Evolutionary conservation across 2,797 vertebrate species (phyloP), one percentile per base, ranked within the genome.

Genomic region (Etheostoma nigrum): DNA sequence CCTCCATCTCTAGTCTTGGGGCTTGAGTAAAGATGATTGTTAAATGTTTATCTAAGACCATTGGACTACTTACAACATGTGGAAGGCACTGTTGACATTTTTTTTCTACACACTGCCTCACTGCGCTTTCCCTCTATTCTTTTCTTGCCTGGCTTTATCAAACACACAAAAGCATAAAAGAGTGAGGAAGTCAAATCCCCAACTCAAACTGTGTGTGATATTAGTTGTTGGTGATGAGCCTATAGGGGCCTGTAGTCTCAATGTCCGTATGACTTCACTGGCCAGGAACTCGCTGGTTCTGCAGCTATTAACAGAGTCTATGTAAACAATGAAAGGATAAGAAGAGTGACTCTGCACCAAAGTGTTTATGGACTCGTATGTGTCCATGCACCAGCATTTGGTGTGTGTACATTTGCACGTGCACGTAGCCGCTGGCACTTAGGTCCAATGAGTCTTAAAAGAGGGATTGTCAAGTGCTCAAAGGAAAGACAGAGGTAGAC

Each of bases 221-320:
- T 86, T 79, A 82, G 76, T 67, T 75, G 16, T 68, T 48, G 57
- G 48, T 48, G 51, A 75, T 48, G 51, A 73, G 72, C 72, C 82
- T 47, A 13, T 23, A 30, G 83, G 82, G 78, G 77, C 59, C 79
- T 44, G 78, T 83, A 82, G 91, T 88, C 84, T 82, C 72, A 70
- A 62, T 25, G 55, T 79, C 88, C 72, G 66, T 65, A 89, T 91
- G 87, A 90, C 84, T 81, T 91, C 90, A 93, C 81, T 81, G 86
- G 60, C 73, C 30, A 68, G 70, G 84, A 86, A 82, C 85, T 83
- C 12, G 21, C 51, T 19, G 69, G 53, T 30, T 73, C 67, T 75
- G 81, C 66, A 53, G 80, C 71, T 85, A 60, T 54, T 82, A 67
- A 71, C 55, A 51, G 30, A 67, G 82, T 60, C 67, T 64, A 58